phyloP scores from a whole-genome alignment of 2,797 vertebrate genomes.

The Phoxinus dragarum region DNA sequence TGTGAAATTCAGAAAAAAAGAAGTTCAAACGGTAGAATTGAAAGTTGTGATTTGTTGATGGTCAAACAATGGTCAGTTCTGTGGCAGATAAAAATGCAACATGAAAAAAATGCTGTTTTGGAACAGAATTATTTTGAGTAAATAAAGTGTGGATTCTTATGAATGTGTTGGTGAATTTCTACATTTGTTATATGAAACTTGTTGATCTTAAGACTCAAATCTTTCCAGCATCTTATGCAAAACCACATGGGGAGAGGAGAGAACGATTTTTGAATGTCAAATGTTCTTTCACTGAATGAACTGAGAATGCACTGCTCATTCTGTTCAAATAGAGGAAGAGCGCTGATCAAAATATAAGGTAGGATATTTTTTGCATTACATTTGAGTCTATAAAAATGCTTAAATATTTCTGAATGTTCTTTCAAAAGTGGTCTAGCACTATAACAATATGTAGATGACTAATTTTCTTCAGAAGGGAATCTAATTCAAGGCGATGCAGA shows the following conservation, averaged over 20 bases:
- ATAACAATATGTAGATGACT: not conserved
- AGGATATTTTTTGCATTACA: not conserved
- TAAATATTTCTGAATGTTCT: not conserved
- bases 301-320: not conserved
- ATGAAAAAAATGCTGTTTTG: not conserved
- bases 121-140: not conserved
- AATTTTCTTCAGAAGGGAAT: not conserved
- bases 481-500: not conserved
- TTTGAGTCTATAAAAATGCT: no score
- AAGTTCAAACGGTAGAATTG: not conserved
- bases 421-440: not conserved
- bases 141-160: not conserved
- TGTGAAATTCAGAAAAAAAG: not conserved
- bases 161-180: not conserved
- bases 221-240: conserved; percentile 49
- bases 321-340: not conserved
- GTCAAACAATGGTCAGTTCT: not conserved
- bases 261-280: conserved; percentile 58
- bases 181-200: not conserved
- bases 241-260: conserved; percentile 21
- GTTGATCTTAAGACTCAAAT: not conserved
- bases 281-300: conserved; percentile 29
- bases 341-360: not conserved
- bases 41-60: not conserved
- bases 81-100: no score